Percentiles rank a stretch among this genome's conserved stretches.
These are phyloP conservation scores for Acanthoscelides obtectus DNA, from an alignment of 2,888 invertebrate species.

Conservation along the genomic window DNA sequence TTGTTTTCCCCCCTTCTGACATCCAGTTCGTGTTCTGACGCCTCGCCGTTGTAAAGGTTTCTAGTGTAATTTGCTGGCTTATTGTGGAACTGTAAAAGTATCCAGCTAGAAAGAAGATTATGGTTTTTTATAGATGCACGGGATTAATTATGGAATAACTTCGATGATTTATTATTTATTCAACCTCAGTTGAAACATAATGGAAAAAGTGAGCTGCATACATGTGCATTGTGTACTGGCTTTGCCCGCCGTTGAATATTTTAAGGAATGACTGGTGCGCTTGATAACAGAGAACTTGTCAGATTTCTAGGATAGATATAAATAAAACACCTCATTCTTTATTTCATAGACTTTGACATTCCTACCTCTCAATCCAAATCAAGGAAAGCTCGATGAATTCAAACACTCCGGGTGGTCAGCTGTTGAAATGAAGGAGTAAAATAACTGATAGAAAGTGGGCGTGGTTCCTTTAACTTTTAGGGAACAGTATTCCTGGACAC, in stretches of 20 bases:
- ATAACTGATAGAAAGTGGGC: too few relatives aligned
- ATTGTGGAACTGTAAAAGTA: background rate
- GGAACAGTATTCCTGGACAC: too few relatives aligned
- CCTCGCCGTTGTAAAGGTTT: background rate
- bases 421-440: too few relatives aligned
- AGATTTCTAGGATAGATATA: too few relatives aligned
- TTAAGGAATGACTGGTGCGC: too few relatives aligned
- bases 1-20: slow-evolving; percentile 48
- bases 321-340: too few relatives aligned
- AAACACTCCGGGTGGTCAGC: too few relatives aligned
- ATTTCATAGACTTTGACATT: too few relatives aligned
- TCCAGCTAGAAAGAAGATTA: background rate
- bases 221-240: background rate
- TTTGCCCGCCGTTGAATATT: background rate
- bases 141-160: background rate
- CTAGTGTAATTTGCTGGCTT: background rate
- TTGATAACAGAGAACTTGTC: too few relatives aligned
- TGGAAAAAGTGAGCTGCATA: background rate
- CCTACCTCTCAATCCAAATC: too few relatives aligned
- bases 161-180: background rate
- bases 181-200: background rate
- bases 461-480: too few relatives aligned
- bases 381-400: too few relatives aligned
- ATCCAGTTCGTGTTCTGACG: background rate
- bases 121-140: background rate